Percentiles rank a stretch among this genome's conserved stretches.
Conservation (phyloP, 1,140 invertebrate species). For the Magallana gigas region DNA sequence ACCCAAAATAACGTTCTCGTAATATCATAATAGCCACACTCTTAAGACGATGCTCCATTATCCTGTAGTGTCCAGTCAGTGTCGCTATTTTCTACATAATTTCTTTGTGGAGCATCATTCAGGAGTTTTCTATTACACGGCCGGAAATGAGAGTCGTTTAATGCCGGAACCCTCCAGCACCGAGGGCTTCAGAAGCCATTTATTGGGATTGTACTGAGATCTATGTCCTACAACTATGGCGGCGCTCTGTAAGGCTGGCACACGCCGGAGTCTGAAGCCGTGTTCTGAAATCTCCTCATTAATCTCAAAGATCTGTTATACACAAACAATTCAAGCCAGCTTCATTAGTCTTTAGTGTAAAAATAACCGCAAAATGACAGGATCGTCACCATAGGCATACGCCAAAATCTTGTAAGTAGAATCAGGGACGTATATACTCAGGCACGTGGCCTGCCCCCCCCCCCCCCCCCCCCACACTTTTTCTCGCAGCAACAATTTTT, state of each 20-base stretch:
- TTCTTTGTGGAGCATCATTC: slow-evolving; percentile 16
- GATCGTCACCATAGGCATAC: no score
- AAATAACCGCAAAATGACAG: no score
- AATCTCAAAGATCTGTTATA: not conserved
- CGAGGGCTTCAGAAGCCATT: not conserved
- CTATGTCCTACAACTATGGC: not conserved
- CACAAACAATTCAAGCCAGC: no score
- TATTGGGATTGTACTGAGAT: not conserved
- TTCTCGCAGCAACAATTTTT: no score
- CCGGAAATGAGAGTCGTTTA: slow-evolving; percentile 23
- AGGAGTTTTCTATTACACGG: not conserved
- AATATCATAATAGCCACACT: not conserved
- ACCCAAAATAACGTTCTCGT: no score
- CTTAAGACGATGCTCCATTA: not conserved
- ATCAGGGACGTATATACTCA: no score
- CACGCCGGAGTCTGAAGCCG: not conserved
- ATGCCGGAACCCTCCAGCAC: not conserved
- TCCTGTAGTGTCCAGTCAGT: not conserved
- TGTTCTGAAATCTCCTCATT: not conserved
- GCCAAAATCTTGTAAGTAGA: no score
- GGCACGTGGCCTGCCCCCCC: no score
- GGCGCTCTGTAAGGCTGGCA: not conserved
- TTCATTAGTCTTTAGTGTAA: no score
- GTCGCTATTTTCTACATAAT: not conserved
- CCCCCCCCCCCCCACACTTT: no score